Percentiles rank a stretch among this genome's conserved stretches.
Evolutionary conservation across 2,113 vertebrate species (phyloP).

Genomic region (Sakesphorus luctuosus): DNA sequence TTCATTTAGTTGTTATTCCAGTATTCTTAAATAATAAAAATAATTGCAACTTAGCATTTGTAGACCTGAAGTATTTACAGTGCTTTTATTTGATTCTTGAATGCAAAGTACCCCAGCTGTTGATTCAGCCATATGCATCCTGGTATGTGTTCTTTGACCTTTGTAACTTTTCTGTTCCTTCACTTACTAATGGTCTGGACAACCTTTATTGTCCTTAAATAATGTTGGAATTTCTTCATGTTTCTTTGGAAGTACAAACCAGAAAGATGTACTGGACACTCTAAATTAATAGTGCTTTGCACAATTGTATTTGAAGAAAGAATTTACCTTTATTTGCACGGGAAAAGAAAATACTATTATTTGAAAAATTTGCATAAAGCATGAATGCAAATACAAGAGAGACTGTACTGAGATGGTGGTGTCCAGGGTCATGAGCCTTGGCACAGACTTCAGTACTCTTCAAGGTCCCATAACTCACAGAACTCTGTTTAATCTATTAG

Average conservation of each 20-base stretch:
- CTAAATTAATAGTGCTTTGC: neutral
- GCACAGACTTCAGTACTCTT: neutral
- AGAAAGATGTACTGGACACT: neutral
- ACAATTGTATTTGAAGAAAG: neutral
- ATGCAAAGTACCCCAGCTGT: neutral
- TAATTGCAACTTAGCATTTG: neutral
- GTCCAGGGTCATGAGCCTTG: neutral
- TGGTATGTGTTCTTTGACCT: neutral
- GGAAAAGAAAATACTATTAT: neutral
- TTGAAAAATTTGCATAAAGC: neutral
- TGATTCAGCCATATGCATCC: neutral
- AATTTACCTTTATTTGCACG: neutral
- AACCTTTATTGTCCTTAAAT: neutral
- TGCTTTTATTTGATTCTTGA: neutral
- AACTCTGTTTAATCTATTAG: slow-evolving; percentile 11
- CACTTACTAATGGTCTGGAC: neutral
- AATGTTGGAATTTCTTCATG: neutral
- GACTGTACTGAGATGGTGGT: neutral
- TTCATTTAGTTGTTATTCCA: neutral
- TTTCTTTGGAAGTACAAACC: neutral
- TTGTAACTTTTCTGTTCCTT: neutral
- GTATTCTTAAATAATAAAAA: neutral
- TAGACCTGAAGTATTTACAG: neutral
- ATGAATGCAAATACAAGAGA: neutral
- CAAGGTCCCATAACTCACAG: neutral